These are phyloP conservation scores for Onychomys leucogaster DNA, from an alignment of 2,797 vertebrate genomes.

Conservation along the genomic window DNA sequence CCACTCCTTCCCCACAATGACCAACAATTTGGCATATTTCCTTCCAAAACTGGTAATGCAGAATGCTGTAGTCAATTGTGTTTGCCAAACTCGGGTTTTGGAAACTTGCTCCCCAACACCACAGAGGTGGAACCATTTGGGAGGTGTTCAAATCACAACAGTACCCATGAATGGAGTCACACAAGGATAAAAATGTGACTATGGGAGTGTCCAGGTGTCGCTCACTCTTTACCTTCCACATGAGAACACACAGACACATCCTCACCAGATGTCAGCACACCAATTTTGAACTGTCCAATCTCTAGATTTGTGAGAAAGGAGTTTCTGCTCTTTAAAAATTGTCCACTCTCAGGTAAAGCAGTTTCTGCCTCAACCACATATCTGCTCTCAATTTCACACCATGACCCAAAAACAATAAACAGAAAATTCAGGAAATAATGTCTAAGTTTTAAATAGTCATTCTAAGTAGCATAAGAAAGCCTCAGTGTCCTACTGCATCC, in stretches of 20 bases:
- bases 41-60: neutral
- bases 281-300: neutral
- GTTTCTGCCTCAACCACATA: neutral
- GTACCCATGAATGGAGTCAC: neutral
- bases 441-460: neutral
- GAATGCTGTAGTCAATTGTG: neutral
- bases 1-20: neutral
- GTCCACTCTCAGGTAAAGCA: neutral
- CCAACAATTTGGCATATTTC: neutral
- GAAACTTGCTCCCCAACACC: neutral
- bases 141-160: neutral
- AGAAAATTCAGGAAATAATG: neutral
- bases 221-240: neutral
- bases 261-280: neutral
- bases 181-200: neutral
- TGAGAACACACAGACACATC: neutral
- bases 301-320: neutral
- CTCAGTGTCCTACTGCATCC: neutral
- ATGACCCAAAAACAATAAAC: neutral
- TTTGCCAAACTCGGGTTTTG: neutral
- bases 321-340: neutral
- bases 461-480: neutral
- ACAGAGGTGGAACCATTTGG: neutral
- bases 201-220: neutral
- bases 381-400: neutral